These are phyloP conservation scores for Electrona antarctica DNA, from an alignment of 2,113 vertebrate genomes.

Conservation along the genomic window DNA sequence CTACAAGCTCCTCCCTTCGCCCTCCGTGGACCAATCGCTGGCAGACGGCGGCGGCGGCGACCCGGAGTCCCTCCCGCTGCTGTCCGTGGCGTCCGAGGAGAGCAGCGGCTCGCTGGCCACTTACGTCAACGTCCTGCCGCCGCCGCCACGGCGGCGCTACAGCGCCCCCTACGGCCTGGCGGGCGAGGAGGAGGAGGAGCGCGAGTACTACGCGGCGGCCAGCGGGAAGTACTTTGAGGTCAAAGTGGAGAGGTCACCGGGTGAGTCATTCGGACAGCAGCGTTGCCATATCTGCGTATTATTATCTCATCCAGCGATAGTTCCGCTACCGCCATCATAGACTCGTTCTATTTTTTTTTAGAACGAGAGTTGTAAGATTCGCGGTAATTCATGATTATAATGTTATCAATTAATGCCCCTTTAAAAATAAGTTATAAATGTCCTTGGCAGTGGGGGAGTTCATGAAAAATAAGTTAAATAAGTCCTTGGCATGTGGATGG, in stretches of 20 bases:
- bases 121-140: constrained; percentile 59
- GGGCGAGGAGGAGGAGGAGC: constrained; percentile 14
- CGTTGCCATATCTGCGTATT: too few relatives aligned
- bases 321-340: not conserved
- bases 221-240: constrained; percentile 64
- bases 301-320: too few relatives aligned
- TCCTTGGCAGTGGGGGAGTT: too few relatives aligned
- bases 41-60: constrained; percentile 78
- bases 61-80: constrained; percentile 59
- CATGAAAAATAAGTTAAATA: too few relatives aligned
- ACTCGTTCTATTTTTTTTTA: not conserved
- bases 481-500: too few relatives aligned
- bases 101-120: constrained; percentile 79
- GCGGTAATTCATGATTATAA: too few relatives aligned
- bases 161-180: constrained; percentile 42
- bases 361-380: too few relatives aligned
- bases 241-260: constrained; percentile 65
- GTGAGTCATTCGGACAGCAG: constrained; percentile 26
- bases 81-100: constrained; percentile 58
- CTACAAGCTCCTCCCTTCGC: constrained; percentile 80
- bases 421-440: too few relatives aligned
- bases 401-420: too few relatives aligned
- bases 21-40: constrained; percentile 81
- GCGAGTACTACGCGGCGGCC: constrained; percentile 26
- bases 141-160: constrained; percentile 7